phyloP scores from a whole-genome alignment of 1,140 invertebrate genomes.

The Pemphigus obesinymphae region DNA sequence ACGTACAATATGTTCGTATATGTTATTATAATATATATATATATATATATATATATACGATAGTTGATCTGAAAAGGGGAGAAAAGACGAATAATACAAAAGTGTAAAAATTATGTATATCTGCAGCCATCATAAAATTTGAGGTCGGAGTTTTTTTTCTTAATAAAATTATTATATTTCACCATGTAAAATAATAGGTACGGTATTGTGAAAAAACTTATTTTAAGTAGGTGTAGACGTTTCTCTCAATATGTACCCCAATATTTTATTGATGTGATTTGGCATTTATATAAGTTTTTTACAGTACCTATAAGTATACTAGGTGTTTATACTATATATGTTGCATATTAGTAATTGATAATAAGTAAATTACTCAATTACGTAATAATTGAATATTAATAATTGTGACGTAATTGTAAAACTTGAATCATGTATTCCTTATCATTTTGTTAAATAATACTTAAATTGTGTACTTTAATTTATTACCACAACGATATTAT shows the following conservation, averaged over 20 bases:
- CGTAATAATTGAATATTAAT: too few relatives aligned
- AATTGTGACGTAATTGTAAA: too few relatives aligned
- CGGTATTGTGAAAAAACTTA: neutral
- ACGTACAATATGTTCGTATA: too few relatives aligned
- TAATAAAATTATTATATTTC: neutral
- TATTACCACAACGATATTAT: too few relatives aligned
- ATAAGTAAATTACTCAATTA: neutral
- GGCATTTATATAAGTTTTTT: neutral
- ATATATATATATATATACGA: too few relatives aligned
- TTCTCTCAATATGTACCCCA: neutral
- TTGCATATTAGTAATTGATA: neutral
- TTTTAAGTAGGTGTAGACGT: neutral
- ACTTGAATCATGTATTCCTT: too few relatives aligned
- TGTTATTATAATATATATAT: too few relatives aligned
- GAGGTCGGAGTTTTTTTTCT: neutral
- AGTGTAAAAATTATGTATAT: neutral
- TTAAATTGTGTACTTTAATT: too few relatives aligned
- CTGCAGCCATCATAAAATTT: neutral
- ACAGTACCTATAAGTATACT: neutral
- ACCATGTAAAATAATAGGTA: neutral
- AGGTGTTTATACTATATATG: neutral
- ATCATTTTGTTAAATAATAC: too few relatives aligned
- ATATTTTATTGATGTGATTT: neutral
- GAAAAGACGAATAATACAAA: too few relatives aligned
- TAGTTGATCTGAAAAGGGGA: too few relatives aligned